Conservation (phyloP, 2,113 vertebrate genomes). For the Chionomys nivalis region DNA sequence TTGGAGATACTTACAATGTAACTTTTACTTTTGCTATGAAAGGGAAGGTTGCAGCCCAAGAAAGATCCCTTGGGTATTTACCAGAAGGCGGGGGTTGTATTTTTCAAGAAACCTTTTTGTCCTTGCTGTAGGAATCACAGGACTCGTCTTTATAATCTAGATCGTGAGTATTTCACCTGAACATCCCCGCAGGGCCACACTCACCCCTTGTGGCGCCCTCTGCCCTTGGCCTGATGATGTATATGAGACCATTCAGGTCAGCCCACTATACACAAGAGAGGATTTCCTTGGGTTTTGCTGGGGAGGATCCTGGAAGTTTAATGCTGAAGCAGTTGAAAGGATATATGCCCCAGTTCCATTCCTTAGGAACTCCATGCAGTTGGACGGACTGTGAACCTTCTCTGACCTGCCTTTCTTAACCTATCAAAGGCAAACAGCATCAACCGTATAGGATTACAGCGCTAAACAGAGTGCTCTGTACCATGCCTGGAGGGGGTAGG, state of each 20-base stretch:
- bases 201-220: accelerated
- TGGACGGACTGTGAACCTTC: not conserved
- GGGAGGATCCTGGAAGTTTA: not conserved
- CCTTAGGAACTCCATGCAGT: not conserved
- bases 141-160: too few species aligned
- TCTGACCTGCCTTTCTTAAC: slow-evolving; percentile 61
- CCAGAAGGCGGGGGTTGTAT: not conserved
- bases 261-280: not conserved
- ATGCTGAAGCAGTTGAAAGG: not conserved
- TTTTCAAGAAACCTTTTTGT: not conserved
- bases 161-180: not conserved
- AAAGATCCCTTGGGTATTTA: not conserved
- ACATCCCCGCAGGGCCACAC: not conserved
- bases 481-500: not conserved
- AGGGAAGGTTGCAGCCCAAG: not conserved
- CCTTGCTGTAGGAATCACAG: not conserved
- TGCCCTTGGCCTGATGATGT: not conserved
- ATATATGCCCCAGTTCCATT: not conserved
- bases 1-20: not conserved
- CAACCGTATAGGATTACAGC: not conserved
- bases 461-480: not conserved
- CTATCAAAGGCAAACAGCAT: not conserved
- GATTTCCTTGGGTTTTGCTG: not conserved
- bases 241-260: accelerated
- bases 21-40: not conserved